These are phyloP conservation scores for Drosophila prosaltans DNA, from an alignment of 1,140 invertebrate genomes.

Conservation along the genomic window DNA sequence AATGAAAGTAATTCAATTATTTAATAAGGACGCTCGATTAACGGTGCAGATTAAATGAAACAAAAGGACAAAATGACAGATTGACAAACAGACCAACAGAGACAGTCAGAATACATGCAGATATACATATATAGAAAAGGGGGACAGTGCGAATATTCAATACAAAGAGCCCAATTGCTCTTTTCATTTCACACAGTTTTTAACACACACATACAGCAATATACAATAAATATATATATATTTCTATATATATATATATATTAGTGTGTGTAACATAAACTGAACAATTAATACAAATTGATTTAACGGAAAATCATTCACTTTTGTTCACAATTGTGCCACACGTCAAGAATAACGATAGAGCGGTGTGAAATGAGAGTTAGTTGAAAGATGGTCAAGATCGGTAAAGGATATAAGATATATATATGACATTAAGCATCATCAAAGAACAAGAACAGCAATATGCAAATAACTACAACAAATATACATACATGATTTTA, in stretches of 20 bases:
- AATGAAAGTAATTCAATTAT: constrained; percentile 77
- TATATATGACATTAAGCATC: constrained; percentile 27
- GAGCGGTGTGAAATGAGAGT: constrained; percentile 21
- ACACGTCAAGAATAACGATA: constrained; percentile 39
- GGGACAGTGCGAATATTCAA: constrained; percentile 21
- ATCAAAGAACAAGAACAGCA: constrained; percentile 21
- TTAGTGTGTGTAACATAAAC: constrained; percentile 14
- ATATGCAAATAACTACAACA: constrained; percentile 55
- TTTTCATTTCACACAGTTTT: constrained; percentile 44
- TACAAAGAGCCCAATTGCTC: constrained; percentile 31
- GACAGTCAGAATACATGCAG: constrained; percentile 15
- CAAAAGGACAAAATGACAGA: constrained; percentile 21
- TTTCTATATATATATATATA: neutral
- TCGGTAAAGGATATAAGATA: constrained; percentile 48
- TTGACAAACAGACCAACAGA: constrained; percentile 46
- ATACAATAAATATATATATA: constrained; percentile 6
- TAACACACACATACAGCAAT: constrained; percentile 39
- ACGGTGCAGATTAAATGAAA: constrained; percentile 18
- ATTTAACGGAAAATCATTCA: constrained; percentile 62
- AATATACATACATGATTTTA: constrained; percentile 77
- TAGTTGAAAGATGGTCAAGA: constrained; percentile 36
- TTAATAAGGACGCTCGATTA: constrained; percentile 66
- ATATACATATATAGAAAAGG: constrained; percentile 20
- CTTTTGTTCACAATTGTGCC: constrained; percentile 63
- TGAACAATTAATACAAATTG: constrained; percentile 39